phyloP scores from a whole-genome alignment of 1,140 invertebrate genomes.

The Drosophila chauvacae region DNA sequence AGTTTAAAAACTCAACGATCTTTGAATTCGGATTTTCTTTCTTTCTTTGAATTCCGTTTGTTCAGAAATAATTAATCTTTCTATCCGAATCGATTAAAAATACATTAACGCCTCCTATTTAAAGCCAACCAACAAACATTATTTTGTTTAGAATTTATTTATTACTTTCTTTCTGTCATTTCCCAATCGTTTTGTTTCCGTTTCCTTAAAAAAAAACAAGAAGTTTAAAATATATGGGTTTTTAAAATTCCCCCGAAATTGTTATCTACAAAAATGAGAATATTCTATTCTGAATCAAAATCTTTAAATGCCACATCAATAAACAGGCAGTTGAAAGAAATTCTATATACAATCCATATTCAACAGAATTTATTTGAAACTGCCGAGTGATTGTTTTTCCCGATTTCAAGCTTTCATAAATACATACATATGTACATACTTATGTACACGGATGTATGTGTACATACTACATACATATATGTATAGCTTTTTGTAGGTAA shows the following conservation, averaged over 20 bases:
- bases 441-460: neutral
- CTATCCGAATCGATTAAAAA: neutral
- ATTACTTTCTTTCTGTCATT: neutral
- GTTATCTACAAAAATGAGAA: conserved; percentile 1
- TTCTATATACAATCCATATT: conserved; percentile 4
- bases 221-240: neutral
- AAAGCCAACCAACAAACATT: neutral
- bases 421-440: conserved; percentile 14
- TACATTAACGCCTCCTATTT: neutral
- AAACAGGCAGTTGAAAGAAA: conserved; percentile 8
- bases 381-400: conserved; percentile 14
- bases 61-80: too few relatives aligned
- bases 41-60: too few relatives aligned
- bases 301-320: conserved; percentile 6
- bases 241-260: neutral
- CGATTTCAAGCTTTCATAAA: conserved; percentile 13
- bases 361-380: conserved; percentile 11
- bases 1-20: neutral
- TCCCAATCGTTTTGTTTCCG: neutral
- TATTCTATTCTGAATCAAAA: neutral
- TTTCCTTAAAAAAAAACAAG: neutral
- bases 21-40: too few relatives aligned
- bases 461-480: neutral
- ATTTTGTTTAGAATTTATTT: neutral
- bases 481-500: neutral